Percentiles rank a stretch among this genome's conserved stretches.
Conservation (phyloP, 1,140 invertebrate genomes). For the Drosophila rhopaloa region DNA sequence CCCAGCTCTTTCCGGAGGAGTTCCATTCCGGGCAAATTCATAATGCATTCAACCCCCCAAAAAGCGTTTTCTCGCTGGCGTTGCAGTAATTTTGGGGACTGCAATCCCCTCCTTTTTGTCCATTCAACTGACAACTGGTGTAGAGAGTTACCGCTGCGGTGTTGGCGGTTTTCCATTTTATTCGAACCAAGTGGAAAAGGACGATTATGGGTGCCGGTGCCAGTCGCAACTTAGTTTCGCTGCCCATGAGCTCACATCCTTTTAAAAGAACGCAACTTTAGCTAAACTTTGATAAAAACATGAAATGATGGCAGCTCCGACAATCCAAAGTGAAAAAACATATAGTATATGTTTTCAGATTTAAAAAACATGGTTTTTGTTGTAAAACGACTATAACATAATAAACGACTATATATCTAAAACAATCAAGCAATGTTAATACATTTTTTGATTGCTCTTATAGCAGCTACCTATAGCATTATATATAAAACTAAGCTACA, state of each 20-base stretch:
- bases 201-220: conserved; percentile 3
- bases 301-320: too few species aligned
- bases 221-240: conserved; percentile 6
- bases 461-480: too few species aligned
- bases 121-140: conserved; percentile 25
- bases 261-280: background rate
- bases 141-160: conserved; percentile 63
- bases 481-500: too few species aligned
- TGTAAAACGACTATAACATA: too few species aligned
- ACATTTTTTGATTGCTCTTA: too few species aligned
- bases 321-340: too few species aligned
- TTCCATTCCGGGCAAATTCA: conserved; percentile 54
- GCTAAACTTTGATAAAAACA: background rate
- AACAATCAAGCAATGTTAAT: too few species aligned
- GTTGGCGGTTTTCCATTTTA: conserved; percentile 59
- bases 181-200: conserved; percentile 27
- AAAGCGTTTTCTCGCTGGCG: background rate
- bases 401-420: too few species aligned
- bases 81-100: conserved; percentile 3
- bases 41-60: conserved; percentile 55
- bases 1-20: conserved; percentile 3
- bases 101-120: background rate
- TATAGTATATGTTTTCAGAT: background rate
- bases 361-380: too few species aligned
- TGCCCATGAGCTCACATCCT: conserved; percentile 14